Evolutionary conservation across 2,888 invertebrate genomes (phyloP), one percentile per base, ranked within the genome.

Genomic region (Pseudeuparius sepicola): DNA sequence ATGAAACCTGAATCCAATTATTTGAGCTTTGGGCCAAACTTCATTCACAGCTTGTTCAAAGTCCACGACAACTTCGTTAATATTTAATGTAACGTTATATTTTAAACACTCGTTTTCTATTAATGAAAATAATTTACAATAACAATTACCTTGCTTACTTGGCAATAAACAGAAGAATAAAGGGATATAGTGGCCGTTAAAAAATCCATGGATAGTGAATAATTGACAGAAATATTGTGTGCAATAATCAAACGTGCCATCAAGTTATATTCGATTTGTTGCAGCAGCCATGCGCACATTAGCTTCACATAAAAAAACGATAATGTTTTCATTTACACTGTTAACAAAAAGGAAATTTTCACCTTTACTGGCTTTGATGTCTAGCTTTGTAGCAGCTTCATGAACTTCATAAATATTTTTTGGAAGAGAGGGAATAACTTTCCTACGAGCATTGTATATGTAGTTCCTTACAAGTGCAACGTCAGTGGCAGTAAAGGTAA

Each of bases 61-160:
- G 12, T 25, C 27, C 6, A 27, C 27, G 13, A 27, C 27, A 11
- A 24, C 4, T 30, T 30, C 30, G 10, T 30, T 18, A 30, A 30
- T 30, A 17, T 30, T n/a, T 30, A 30, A 30, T 18, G 15, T 30
- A 27, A 30, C 30, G 18, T 18, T 30, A 30, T 30, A 17, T 30
- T 30, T 30, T 17, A 30, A 18, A 30, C 30, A 30, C 30, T 30
- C 17, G 30, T 17, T 30, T 30, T 30, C 30, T 30, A 30, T 17
- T 30, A 30, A 30, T 17, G 17, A 4, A 17, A n/a, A 30, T 16
- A 4, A 17, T 16, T 17, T 30, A n/a, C 5, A 2, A 30, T 30
- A 30, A 17, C 30, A 30, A 2, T 30, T 10, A 4, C n/a, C 20
- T 4, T 30, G 17, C 18, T 30, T 30, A 17, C 17, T 30, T 28